Evolutionary conservation across 1,140 invertebrate species (phyloP), one percentile per base, ranked within the genome.

Genomic region (Helicoverpa armigera): DNA sequence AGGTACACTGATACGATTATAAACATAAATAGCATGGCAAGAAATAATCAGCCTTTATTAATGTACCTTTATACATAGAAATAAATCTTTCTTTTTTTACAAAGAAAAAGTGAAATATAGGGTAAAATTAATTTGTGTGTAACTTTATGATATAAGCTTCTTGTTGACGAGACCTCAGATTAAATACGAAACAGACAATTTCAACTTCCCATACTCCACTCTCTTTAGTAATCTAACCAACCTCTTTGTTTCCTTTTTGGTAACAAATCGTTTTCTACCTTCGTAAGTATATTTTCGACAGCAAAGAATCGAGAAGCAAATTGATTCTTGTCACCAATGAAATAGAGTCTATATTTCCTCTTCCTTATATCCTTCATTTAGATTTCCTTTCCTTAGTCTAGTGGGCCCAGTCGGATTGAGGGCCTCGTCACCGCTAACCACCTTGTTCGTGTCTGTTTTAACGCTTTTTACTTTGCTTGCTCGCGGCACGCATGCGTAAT

Each of bases 401-500:
- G 77, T 80, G 61, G 77, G 69, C 77, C 81, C 81, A 60, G 56
- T 81, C 67, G 61, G 56, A 69, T 56, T 88, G 82, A 88, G 88
- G 88, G 89, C 85, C 88, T 89, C 82, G 88, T 89, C 89, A 91
- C 88, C 90, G 91, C 91, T 92, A 87, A 89, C 89, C 87, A 89
- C 88, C 88, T 85, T 85, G 87, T 77, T 65, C 86, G 87, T 87
- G 84, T 85, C 82, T 83, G 65, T 85, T 74, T 76, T 87, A 89
- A 86, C 35, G 93, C 91, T 90, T 94, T 77, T 90, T 89, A 88
- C 89, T 91, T 82, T 83, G 91, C 91, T 93, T 91, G 86, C 85
- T 89, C 82, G 90, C 84, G 81, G 92, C 93, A 94, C 91, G 93
- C 92, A 93, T 93, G 92, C 89, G 86, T 91, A 92, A 87, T 91